Percentiles rank a stretch among this genome's conserved stretches.
Evolutionary conservation across 2,797 vertebrate species (phyloP).

Genomic region (Eremophila alpestris): DNA sequence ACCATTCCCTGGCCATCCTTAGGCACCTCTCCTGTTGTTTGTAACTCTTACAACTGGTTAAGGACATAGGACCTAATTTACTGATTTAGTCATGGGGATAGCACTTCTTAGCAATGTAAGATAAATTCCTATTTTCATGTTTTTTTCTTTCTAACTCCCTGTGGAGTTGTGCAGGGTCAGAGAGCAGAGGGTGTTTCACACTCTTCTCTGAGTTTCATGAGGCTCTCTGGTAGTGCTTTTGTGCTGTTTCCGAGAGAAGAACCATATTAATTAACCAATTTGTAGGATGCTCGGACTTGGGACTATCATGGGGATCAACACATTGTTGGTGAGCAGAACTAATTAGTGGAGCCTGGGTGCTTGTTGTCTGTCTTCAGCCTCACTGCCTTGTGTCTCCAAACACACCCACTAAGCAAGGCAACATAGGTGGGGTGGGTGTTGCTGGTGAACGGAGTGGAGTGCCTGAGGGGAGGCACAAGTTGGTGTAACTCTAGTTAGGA

Average conservation of each 20-base stretch:
- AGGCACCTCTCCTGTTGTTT: neutral
- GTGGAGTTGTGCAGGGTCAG: neutral
- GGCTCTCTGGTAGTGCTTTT: neutral
- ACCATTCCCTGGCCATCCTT: neutral
- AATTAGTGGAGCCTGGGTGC: neutral
- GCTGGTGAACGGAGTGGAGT: neutral
- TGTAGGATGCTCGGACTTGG: neutral
- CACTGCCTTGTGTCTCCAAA: neutral
- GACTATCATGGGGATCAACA: neutral
- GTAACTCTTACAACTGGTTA: neutral
- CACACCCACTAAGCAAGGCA: neutral
- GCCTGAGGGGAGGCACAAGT: neutral
- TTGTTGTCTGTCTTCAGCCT: neutral
- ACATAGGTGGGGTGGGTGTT: fast-evolving
- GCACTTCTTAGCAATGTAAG: neutral
- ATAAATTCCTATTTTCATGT: neutral
- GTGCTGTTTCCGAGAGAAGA: neutral
- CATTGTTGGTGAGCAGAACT: neutral
- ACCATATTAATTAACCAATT: neutral
- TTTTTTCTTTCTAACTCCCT: neutral
- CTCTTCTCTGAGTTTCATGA: neutral
- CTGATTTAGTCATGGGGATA: neutral
- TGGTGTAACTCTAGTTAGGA: fast-evolving
- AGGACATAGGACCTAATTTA: neutral
- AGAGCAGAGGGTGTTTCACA: neutral